phyloP scores from a whole-genome alignment of 2,113 vertebrate species.

The Haemorhous mexicanus region DNA sequence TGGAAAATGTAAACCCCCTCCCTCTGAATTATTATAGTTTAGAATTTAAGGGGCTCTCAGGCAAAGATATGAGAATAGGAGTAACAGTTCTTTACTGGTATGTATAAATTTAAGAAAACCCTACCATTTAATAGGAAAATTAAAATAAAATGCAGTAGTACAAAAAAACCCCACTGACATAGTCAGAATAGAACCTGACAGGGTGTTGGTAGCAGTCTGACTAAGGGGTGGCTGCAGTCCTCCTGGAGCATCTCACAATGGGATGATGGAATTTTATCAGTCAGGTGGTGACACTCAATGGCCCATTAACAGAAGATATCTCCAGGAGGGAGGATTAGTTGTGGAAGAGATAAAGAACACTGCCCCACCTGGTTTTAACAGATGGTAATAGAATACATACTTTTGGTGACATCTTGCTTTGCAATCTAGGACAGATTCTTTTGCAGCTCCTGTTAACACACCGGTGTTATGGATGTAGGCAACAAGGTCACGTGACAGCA shows the following conservation, averaged over 20 bases:
- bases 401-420: neutral
- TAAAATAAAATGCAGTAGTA: neutral
- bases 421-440: neutral
- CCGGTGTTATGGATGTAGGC: neutral
- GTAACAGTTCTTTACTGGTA: neutral
- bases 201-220: neutral
- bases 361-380: too few species aligned
- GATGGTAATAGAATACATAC: neutral
- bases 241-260: neutral
- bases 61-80: too few species aligned
- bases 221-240: neutral
- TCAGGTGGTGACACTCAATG: too few species aligned
- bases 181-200: neutral
- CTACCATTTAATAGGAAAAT: neutral
- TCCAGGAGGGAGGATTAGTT: too few species aligned
- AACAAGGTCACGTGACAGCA: neutral
- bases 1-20: neutral
- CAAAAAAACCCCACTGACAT: neutral
- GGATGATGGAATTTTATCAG: too few species aligned
- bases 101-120: too few species aligned
- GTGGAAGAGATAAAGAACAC: too few species aligned
- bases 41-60: neutral
- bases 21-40: neutral
- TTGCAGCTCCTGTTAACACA: neutral
- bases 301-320: too few species aligned